Conservation (phyloP, 1,140 invertebrate species). For the Ceratosolen solmsi region DNA sequence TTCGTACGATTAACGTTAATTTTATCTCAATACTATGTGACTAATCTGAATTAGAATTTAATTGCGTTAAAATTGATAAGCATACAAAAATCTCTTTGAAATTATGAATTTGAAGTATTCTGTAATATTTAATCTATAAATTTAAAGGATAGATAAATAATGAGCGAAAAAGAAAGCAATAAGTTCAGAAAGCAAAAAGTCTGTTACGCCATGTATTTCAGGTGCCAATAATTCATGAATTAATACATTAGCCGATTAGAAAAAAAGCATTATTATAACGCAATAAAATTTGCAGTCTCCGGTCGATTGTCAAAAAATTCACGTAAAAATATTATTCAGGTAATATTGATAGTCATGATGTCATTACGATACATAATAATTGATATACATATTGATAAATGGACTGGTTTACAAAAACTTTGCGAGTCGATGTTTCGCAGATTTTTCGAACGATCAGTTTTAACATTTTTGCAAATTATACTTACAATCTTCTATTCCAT, state of each 20-base stretch:
- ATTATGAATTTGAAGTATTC: too few species aligned
- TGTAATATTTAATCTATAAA: not conserved
- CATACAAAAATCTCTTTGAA: too few species aligned
- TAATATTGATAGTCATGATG: not conserved
- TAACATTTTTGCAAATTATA: too few species aligned
- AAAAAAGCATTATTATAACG: slow-evolving; percentile 7
- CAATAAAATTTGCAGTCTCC: slow-evolving; percentile 14
- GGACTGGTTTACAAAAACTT: not conserved
- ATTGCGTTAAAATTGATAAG: too few species aligned
- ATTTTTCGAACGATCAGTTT: too few species aligned
- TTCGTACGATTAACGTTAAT: too few species aligned
- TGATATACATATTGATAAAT: not conserved
- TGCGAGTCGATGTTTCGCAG: too few species aligned
- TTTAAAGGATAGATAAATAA: not conserved
- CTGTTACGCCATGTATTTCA: slow-evolving; percentile 39
- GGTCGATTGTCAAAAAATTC: not conserved
- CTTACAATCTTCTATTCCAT: too few species aligned
- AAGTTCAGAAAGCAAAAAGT: slow-evolving; percentile 10
- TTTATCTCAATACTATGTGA: too few species aligned
- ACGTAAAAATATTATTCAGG: not conserved
- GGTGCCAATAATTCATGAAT: slow-evolving; percentile 36
- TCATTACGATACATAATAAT: not conserved
- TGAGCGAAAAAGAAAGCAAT: slow-evolving; percentile 13
- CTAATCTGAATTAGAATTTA: too few species aligned
- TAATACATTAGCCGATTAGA: slow-evolving; percentile 30